phyloP scores from a whole-genome alignment of 1,140 invertebrate species.

The Anoplophora glabripennis region DNA sequence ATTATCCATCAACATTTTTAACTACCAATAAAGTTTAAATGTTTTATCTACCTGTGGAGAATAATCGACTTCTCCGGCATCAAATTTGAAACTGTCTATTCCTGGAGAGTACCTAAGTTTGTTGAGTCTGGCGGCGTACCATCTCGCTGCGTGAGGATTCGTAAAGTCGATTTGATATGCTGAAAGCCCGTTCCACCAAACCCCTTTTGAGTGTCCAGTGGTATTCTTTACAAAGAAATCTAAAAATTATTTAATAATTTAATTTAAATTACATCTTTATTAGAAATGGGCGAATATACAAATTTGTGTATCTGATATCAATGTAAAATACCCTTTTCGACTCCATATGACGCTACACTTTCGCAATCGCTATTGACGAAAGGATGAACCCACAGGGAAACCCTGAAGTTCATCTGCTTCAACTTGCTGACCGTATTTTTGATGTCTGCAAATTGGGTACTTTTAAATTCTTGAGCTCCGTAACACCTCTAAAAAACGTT shows the following conservation, averaged over 20 bases:
- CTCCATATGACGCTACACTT: constrained; percentile 57
- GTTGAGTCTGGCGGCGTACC: constrained; percentile 68
- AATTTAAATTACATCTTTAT: too few species aligned
- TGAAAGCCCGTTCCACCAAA: constrained; percentile 83
- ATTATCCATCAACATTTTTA: too few species aligned
- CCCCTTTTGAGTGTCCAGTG: constrained; percentile 56
- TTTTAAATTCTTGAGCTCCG: constrained; percentile 73
- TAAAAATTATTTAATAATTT: constrained; percentile 18
- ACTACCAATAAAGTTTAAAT: too few species aligned
- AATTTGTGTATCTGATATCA: too few species aligned
- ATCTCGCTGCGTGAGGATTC: constrained; percentile 66
- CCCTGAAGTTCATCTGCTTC: constrained; percentile 63
- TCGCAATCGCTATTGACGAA: constrained; percentile 79
- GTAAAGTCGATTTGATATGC: constrained; percentile 75
- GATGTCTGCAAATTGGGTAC: constrained; percentile 71
- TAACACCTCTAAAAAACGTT: constrained; percentile 59
- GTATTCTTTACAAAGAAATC: constrained; percentile 59
- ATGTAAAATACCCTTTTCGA: constrained; percentile 53
- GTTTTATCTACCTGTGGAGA: constrained; percentile 20
- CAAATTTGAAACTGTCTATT: constrained; percentile 89
- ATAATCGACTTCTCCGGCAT: constrained; percentile 78
- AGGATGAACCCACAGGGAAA: constrained; percentile 86
- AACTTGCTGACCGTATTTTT: constrained; percentile 57
- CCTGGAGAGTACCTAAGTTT: constrained; percentile 59
- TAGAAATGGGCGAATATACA: too few species aligned